Percentiles rank a stretch among this genome's conserved stretches.
Conservation (phyloP, 1,140 invertebrate genomes). For the Penaeus chinensis region DNA sequence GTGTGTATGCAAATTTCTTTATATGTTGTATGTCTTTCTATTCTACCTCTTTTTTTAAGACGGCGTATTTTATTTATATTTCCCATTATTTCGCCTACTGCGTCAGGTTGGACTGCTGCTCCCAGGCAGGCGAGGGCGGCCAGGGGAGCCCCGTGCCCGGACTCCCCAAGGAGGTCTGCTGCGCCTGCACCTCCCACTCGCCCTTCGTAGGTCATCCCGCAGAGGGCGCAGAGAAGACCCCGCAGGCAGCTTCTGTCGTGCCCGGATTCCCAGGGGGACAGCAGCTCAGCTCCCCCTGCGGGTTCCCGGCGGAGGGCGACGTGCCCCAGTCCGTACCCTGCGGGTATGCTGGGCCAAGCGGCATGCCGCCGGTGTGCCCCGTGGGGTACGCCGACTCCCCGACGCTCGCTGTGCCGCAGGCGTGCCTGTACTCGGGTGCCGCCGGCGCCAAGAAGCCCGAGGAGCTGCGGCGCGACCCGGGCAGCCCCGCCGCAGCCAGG, state of each 20-base stretch:
- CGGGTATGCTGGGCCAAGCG: slow-evolving; percentile 70
- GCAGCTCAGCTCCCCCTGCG: no score
- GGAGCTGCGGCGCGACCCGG: no score
- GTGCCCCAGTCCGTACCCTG: no score
- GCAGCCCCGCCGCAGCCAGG: no score
- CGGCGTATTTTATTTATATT: neutral
- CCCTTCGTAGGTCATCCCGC: neutral
- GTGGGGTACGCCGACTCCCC: slow-evolving; percentile 71
- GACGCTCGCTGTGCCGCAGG: slow-evolving; percentile 69
- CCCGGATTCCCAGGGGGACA: neutral
- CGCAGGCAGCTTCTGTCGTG: neutral
- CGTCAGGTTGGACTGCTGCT: slow-evolving; percentile 41
- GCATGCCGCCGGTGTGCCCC: slow-evolving; percentile 77
- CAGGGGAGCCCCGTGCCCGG: neutral
- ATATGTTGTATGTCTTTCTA: neutral
- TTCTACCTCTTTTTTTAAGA: neutral
- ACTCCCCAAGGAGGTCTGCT: slow-evolving; percentile 24
- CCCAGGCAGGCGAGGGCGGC: neutral
- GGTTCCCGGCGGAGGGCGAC: no score
- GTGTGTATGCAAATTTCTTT: neutral
- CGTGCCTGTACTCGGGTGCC: neutral
- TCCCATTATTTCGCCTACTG: neutral
- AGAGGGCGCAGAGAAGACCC: neutral
- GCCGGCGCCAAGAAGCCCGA: no score
- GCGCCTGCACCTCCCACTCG: slow-evolving; percentile 25